These are phyloP conservation scores for Metridium senile DNA, from an alignment of 92 coral and sea anemone species.

Conservation along the genomic window DNA sequence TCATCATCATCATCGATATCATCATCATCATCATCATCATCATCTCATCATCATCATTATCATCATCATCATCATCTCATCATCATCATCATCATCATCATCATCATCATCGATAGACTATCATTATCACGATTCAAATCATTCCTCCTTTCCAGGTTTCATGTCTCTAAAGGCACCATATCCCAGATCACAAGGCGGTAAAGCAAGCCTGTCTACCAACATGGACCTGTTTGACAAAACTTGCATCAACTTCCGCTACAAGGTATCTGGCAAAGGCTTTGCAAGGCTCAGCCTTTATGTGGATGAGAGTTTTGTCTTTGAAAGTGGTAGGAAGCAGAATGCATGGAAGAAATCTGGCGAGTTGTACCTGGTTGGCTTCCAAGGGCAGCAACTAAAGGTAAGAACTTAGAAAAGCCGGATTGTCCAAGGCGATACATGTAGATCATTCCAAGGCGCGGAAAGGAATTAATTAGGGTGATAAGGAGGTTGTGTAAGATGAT, in stretches of 20 bases:
- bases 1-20: too few species aligned
- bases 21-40: too few species aligned
- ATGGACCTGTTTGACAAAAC: background rate
- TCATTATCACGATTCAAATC: too few species aligned
- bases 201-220: background rate
- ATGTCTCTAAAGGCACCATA: background rate
- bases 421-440: background rate
- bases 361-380: background rate
- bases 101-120: too few species aligned
- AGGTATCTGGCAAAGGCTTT: background rate
- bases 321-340: background rate
- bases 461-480: too few species aligned
- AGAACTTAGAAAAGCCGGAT: background rate
- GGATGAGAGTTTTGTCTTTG: background rate
- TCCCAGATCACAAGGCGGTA: background rate
- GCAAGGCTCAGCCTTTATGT: background rate
- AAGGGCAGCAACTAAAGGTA: conserved; percentile 4
- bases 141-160: too few species aligned
- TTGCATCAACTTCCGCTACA: background rate
- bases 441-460: too few species aligned
- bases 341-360: background rate
- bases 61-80: too few species aligned
- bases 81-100: too few species aligned
- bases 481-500: too few species aligned
- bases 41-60: too few species aligned